Evolutionary conservation across 2,888 invertebrate species (phyloP), one percentile per base, ranked within the genome.

Genomic region (Eurytoma californica): DNA sequence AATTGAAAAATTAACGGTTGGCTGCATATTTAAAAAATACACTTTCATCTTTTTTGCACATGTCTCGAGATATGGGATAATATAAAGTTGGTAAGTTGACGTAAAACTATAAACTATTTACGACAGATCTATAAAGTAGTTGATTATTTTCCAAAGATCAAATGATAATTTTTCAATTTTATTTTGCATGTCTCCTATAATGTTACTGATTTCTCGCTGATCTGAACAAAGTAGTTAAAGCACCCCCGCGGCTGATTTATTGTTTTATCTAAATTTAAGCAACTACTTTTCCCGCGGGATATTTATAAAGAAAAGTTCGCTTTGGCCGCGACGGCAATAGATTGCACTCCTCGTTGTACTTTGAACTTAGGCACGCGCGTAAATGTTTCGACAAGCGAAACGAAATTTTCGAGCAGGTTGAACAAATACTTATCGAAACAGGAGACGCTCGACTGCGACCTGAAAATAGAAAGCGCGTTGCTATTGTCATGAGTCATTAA

Each of bases 31-130:
- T 58, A 58, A 63, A 65, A 47, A 69, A 69, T 12, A 69, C 39
- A 39, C 49, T 4, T 53, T 68, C 12, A 13, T 76, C 4, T 76
- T 76, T 24, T 47, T 66, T 47, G 66, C 74, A 51, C 58, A 67
- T 57, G 68, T 7, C 39, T 20, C 61, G 30, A 76, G 76, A 55
- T 76, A 30, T 61, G 30, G 76, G 69, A 76, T 39, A 76, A 76
- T 69, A 55, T 76, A 61, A 69, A 76, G 14, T 69, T 76, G 76
- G 76, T 76, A 76, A 76, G 76, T 76, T 47, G 3, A 24, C 16
- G 47, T 51, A 53, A 63, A 63, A 5, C 7, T 1, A 47, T 24
- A 24, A 60, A 60, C 61, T 61, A 28, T 30, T 7, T 14, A 55
- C 18, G n/a, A 55, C 3, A 16, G 39, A 39, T 39, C 39, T 9